Base-by-base conservation (phyloP, 2,888 invertebrate genomes). In the Incurvaria masculella region DNA sequence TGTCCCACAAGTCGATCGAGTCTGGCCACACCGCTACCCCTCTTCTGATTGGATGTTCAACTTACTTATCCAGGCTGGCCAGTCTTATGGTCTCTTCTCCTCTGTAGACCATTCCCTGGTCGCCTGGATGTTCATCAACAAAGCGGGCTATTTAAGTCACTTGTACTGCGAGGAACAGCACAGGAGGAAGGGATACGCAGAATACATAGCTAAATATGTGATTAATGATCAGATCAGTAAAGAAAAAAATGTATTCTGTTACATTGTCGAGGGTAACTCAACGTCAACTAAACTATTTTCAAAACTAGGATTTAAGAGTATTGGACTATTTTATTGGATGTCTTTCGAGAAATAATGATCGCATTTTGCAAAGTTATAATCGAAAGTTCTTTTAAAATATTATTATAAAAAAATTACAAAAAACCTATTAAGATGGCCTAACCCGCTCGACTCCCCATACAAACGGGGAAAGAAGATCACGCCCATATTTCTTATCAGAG, bases 111-210 rank as follows among this genome's bases (percentile, higher is more conserved):
- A 59, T 2, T 53, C 52, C 2, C 53, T 68, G 3, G 45, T 65
- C 6, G 55, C 65, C 1, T 72, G 71, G 69, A 57, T 62, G 0
- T 58, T 64, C 10, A 52, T 69, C 8, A 66, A 63, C 20, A 67
- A 70, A 56, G 57, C 54, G 41, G 72, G 72, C 1, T 59, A 61
- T 2, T 53, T 71, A 1, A 61, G 55, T 0, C 70, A 72, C 49
- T 51, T 71, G 10, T 71, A 61, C 39, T 69, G 68, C 1, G 16
- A 68, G 19, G 62, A 66, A 51, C 54, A 59, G 2, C 57, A 69
- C 2, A 66, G 72, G 50, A 59, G 59, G 17, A 65, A 64, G 49
- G 70, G 70, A 0, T 70, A 67, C 41, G 70, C 61, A 0, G 63
- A 63, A 44, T 40, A 66, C 19, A 51, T 68, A 1, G 26, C 66